A percentile compares a stretch with the other conserved stretches of the same genome.
phyloP scores from a whole-genome alignment of 2,888 invertebrate species.

The Cataglyphis albicans region DNA sequence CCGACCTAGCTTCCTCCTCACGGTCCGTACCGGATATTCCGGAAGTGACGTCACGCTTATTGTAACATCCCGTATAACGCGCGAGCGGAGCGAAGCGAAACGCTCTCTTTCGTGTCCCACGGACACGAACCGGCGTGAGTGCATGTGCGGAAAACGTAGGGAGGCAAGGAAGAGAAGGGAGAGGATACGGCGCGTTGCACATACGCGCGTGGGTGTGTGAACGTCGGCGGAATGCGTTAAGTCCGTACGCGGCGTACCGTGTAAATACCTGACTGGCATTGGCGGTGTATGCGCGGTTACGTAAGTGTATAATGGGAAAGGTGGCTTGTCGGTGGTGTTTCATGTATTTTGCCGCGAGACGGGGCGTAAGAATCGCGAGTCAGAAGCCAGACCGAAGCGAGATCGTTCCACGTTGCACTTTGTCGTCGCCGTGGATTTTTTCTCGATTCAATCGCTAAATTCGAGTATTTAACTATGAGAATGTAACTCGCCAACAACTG shows the following conservation, averaged over 20 bases:
- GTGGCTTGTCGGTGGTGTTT: slow-evolving; percentile 36
- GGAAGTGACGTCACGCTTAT: slow-evolving; percentile 84
- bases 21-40: slow-evolving; percentile 75
- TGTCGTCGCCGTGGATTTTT: neutral
- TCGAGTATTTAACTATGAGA: no score
- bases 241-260: slow-evolving; percentile 69
- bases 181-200: slow-evolving; percentile 31
- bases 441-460: neutral
- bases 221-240: slow-evolving; percentile 65
- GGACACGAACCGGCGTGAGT: slow-evolving; percentile 53
- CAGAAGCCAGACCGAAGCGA: neutral
- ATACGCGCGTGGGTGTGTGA: slow-evolving; percentile 72
- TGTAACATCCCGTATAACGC: slow-evolving; percentile 81
- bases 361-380: slow-evolving; percentile 30
- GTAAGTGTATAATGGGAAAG: slow-evolving; percentile 61
- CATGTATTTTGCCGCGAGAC: neutral
- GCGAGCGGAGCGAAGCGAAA: slow-evolving; percentile 65
- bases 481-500: neutral
- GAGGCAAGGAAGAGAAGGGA: slow-evolving; percentile 18
- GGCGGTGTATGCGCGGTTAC: slow-evolving; percentile 56
- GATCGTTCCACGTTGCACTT: slow-evolving; percentile 10
- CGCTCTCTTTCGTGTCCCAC: slow-evolving; percentile 73
- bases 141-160: slow-evolving; percentile 43
- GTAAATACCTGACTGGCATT: slow-evolving; percentile 70
- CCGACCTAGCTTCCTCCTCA: slow-evolving; percentile 82